phyloP scores from a whole-genome alignment of 1,140 invertebrate genomes.

The Rhagoletis pomonella region DNA sequence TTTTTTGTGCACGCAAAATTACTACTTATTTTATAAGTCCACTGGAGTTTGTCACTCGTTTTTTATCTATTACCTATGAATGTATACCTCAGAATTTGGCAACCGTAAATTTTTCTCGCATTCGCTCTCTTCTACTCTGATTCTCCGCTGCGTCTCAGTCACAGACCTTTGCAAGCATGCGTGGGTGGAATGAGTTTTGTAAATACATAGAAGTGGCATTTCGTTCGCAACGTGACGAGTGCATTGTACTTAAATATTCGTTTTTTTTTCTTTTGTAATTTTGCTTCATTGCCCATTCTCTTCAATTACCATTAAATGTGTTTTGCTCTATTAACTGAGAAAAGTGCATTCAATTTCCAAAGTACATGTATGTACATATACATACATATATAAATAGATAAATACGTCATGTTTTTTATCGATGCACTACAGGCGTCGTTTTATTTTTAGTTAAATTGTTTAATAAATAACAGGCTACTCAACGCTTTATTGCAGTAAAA shows the following conservation, averaged over 20 bases:
- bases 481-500: no score
- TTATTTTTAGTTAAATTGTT: no score
- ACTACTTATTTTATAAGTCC: background rate
- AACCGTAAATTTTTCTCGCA: background rate
- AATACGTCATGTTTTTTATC: background rate
- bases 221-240: slow-evolving; percentile 15
- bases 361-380: no score
- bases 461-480: no score
- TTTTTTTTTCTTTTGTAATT: background rate
- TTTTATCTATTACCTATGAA: background rate
- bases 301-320: background rate
- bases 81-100: no score
- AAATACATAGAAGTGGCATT: background rate
- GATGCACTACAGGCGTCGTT: no score
- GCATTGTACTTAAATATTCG: background rate
- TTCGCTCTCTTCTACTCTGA: background rate
- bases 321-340: slow-evolving; percentile 37
- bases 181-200: background rate
- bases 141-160: background rate
- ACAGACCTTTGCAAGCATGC: background rate
- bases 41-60: background rate
- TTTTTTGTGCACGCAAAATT: no score
- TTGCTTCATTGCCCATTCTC: background rate
- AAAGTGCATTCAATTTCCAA: background rate
- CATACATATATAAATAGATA: background rate